Conservation (phyloP, 2,888 invertebrate species). For the Therioaphis trifolii region DNA sequence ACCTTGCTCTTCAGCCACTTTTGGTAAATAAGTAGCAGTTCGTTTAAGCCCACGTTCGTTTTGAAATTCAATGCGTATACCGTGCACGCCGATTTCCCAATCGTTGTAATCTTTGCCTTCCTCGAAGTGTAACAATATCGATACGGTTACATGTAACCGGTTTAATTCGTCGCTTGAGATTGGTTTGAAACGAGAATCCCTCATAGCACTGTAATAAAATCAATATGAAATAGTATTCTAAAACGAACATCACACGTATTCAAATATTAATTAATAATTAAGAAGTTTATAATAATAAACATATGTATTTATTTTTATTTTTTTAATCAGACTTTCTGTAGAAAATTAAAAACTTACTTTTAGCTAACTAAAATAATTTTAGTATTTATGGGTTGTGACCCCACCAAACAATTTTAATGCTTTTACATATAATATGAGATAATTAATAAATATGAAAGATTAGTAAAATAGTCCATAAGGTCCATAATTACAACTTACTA, state of each 20-base stretch:
- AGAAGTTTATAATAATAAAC: not conserved
- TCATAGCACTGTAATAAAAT: slow-evolving; percentile 81
- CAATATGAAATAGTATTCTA: not conserved
- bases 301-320: too few species aligned
- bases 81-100: slow-evolving; percentile 97
- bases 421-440: too few species aligned
- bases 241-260: not conserved
- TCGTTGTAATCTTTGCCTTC: slow-evolving; percentile 94
- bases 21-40: slow-evolving; percentile 98
- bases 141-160: slow-evolving; percentile 92
- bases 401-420: too few species aligned
- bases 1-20: slow-evolving; percentile 99
- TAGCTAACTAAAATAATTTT: too few species aligned
- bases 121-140: slow-evolving; percentile 95
- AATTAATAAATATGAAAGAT: too few species aligned
- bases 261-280: not conserved
- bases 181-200: slow-evolving; percentile 96
- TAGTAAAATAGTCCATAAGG: too few species aligned
- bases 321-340: too few species aligned
- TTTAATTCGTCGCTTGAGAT: slow-evolving; percentile 94
- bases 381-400: too few species aligned
- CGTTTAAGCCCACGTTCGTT: slow-evolving; percentile 93
- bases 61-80: slow-evolving; percentile 96
- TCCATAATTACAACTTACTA: too few species aligned
- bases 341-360: too few species aligned